Evolutionary conservation across 2,113 vertebrate species (phyloP), one percentile per base, ranked within the genome.

Genomic region (Nothobranchius furzeri): DNA sequence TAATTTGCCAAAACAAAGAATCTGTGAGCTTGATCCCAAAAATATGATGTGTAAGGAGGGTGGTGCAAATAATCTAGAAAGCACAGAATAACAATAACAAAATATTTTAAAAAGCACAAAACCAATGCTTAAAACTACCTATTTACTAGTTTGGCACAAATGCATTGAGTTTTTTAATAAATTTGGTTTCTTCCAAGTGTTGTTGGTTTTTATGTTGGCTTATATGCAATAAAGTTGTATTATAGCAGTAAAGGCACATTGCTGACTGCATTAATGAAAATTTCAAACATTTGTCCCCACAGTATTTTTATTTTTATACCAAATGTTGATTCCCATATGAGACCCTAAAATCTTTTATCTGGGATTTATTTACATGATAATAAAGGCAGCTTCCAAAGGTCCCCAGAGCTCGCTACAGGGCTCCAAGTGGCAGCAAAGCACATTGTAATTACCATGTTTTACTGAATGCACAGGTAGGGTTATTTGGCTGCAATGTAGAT

Each of bases 391-490:
- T 88, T 83, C 55, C 61, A 72, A 75, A 68, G 80, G 70, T 75
- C 63, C 77, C 55, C 58, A 42, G 35, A 45, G 74, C 61, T 78
- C 40, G 40, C 56, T 36, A 65, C 76, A 81, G 73, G 76, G 67
- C 71, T 42, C 54, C 52, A 60, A 45, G 30, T 17, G 49, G 30
- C 30, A 30, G 30, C 48, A 47, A 87, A 88, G 85, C 86, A 89
- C 87, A 85, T 84, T 86, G 86, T 91, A 89, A 86, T 80, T 90
- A 89, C 35, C 79, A 85, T 85, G 45, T 43, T 76, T 48, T 79
- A 59, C 76, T 70, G 70, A 64, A 36, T 59, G 60, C 64, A 81
- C 81, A 70, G 56, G 56, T 60, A 76, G 86, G 79, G 75, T 77
- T n/a, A 58, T 78, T 53, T 76, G 65, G 72, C 83, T 82, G 63